Evolutionary conservation across 2,888 invertebrate genomes (phyloP), one percentile per base, ranked within the genome.

Genomic region (Cloeon dipterum): DNA sequence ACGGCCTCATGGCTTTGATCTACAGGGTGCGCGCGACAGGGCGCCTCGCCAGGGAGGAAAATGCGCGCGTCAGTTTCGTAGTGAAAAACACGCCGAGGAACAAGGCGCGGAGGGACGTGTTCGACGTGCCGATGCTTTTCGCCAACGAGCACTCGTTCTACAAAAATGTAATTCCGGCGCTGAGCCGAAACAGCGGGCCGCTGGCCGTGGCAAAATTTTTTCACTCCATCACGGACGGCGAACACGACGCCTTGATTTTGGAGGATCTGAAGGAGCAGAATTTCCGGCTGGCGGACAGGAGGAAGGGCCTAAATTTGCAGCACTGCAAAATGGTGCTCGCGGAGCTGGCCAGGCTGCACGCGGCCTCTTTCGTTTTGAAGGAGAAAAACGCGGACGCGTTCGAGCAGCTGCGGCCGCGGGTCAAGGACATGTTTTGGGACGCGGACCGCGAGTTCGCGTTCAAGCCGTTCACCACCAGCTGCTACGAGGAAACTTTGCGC

Each of bases 281-380:
- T 1, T 47, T 42, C 37, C 33, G 36, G 26, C 46, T 46, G 46
- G 40, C 38, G 3, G 34, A 44, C 20, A 41, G 43, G 16, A 13
- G 23, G 3, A n/a, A 19, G 2, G 41, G 45, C 2, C 37, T 46
- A n/a, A 42, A 42, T 20, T 36, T 41, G 19, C 32, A 36, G 5
- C 45, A 46, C 19, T 40, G 40, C 10, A 21, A 26, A 8, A 37
- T 46, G 5, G 43, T 42, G 16, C 16, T 46, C 20, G 21, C 26
- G 13, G 43, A 44, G 37, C 34, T 46, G 20, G 47, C 44, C 2
- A 41, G 42, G 17, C 33, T 42, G n/a, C 42, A 42, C 21, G 42
- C 42, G 3, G 21, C 36, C 2, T 42, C 42, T 3, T 38, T 39
- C 20, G 35, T 36, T 10, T 18, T 41, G 13, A 29, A 35, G 2